Conservation (phyloP, 2,797 vertebrate genomes). For the Paramormyrops hopkinsi region DNA sequence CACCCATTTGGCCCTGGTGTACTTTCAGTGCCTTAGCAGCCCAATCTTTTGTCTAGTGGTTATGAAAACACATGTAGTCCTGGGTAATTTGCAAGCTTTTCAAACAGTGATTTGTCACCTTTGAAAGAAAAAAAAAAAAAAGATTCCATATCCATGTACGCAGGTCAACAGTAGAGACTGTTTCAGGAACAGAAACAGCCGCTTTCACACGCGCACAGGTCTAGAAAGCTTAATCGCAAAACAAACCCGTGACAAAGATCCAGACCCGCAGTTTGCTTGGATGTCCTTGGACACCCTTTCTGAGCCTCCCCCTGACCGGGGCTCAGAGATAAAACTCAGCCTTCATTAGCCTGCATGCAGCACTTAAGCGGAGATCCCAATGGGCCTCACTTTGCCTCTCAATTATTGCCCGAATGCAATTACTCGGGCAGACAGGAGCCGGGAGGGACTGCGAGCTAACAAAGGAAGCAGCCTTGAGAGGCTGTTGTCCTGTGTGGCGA, state of each 20-base stretch:
- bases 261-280: not conserved
- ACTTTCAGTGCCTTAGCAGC: not conserved
- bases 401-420: constrained; percentile 36
- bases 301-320: not conserved
- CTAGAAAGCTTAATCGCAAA: not conserved
- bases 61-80: not conserved
- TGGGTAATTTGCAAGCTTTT: not conserved
- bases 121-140: not conserved
- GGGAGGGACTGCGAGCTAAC: not conserved
- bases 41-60: not conserved
- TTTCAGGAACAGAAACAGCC: not conserved
- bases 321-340: not conserved
- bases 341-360: constrained; percentile 8
- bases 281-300: not conserved
- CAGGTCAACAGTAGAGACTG: not conserved
- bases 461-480: not conserved
- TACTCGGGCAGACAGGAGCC: constrained; percentile 22
- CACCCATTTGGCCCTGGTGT: not conserved
- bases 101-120: not conserved
- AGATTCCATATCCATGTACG: not conserved
- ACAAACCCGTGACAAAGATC: not conserved
- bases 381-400: constrained; percentile 29
- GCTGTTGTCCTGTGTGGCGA: not conserved
- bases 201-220: not conserved
- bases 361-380: constrained; percentile 28